phyloP scores from a whole-genome alignment of 2,888 invertebrate genomes.

The Leucophora obtusa region DNA sequence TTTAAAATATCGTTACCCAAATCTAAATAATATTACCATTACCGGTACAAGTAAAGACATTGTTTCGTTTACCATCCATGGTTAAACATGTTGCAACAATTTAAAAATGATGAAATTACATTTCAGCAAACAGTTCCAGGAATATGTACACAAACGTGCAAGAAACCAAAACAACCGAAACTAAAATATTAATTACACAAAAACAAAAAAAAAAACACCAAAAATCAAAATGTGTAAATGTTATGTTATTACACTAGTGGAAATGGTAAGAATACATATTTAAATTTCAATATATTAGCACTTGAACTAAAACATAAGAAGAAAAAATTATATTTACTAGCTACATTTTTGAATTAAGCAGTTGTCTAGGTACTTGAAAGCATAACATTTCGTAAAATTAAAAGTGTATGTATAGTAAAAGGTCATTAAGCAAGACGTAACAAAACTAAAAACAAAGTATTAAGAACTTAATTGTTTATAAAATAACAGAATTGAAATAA shows the following conservation, averaged over 20 bases:
- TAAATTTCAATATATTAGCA: conserved; percentile 5
- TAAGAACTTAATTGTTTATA: neutral
- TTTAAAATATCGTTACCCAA: too few relatives aligned
- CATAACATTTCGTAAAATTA: conserved; percentile 14
- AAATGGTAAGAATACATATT: conserved; percentile 1
- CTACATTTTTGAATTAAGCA: neutral
- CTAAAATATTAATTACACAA: neutral
- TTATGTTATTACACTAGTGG: conserved; percentile 1
- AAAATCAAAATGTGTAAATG: neutral
- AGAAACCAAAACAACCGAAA: conserved; percentile 29
- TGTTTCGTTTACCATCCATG: too few relatives aligned
- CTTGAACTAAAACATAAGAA: neutral
- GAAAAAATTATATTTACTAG: neutral
- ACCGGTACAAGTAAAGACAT: too few relatives aligned
- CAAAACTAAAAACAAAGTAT: neutral
- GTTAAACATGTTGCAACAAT: conserved; percentile 1
- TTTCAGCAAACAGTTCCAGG: conserved; percentile 39
- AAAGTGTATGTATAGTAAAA: conserved; percentile 17
- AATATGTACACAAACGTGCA: conserved; percentile 33
- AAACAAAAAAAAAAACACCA: neutral
- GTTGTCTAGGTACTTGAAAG: neutral
- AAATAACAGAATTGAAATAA: conserved; percentile 16
- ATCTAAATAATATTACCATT: too few relatives aligned
- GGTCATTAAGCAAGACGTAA: conserved; percentile 1
- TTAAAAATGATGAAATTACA: conserved; percentile 37